Evolutionary conservation across 30 jellyfish, hydroid and myxozoan genomes (phyloP).

Genomic region (Rhopilema esculentum): DNA sequence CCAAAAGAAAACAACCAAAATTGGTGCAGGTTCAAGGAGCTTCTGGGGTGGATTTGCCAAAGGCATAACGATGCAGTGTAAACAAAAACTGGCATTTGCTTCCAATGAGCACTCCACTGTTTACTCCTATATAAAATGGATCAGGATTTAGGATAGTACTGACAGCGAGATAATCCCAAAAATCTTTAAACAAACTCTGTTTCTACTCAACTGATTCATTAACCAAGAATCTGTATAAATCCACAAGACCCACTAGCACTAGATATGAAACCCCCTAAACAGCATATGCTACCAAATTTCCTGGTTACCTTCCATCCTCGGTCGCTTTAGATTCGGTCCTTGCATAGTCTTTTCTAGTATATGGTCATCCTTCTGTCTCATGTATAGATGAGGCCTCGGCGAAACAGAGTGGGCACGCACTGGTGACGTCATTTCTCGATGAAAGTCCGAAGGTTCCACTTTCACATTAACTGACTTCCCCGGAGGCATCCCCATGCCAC

Average conservation of each 20-base stretch:
- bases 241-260: background rate
- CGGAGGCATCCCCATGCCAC: conserved; percentile 67
- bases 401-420: conserved; percentile 84
- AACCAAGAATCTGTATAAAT: background rate
- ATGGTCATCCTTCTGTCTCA: conserved; percentile 75
- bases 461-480: conserved; percentile 75
- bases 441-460: conserved; percentile 93
- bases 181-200: background rate
- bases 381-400: conserved; percentile 76
- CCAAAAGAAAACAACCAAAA: too few species aligned
- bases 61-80: too few species aligned
- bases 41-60: too few species aligned
- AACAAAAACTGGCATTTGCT: background rate
- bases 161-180: background rate
- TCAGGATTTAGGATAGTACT: background rate
- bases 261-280: background rate
- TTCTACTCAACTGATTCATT: background rate
- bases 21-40: too few species aligned
- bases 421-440: conserved; percentile 94
- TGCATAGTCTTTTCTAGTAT: conserved; percentile 53
- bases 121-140: background rate
- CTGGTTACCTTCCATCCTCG: conserved; percentile 65
- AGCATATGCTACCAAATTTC: conserved; percentile 60
- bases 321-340: conserved; percentile 62
- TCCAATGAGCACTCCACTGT: background rate